These are phyloP conservation scores for Meiosimyza platycephala DNA, from an alignment of 2,888 invertebrate species.

Conservation along the genomic window DNA sequence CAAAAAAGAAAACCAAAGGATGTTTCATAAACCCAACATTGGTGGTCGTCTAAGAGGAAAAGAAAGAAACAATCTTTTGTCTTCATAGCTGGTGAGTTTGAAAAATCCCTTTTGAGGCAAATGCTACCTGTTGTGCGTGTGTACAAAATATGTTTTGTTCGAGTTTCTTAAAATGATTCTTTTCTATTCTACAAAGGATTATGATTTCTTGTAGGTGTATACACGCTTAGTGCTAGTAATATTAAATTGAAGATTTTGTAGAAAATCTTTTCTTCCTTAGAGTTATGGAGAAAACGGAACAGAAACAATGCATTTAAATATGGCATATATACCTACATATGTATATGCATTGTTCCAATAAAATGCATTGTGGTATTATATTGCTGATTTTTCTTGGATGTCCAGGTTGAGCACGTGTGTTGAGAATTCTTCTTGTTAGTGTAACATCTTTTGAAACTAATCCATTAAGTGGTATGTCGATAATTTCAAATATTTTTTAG, in stretches of 20 bases:
- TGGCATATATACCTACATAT: background rate
- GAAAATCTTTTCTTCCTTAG: background rate
- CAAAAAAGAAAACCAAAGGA: background rate
- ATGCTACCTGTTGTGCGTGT: conserved; percentile 30
- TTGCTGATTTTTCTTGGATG: background rate
- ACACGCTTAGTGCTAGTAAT: background rate
- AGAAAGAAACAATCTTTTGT: background rate
- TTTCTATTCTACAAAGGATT: background rate
- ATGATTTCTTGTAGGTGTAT: background rate
- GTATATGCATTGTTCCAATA: background rate
- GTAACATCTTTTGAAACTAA: no score
- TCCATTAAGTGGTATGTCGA: no score
- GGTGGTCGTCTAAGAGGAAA: conserved; percentile 23
- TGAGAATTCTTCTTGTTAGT: background rate
- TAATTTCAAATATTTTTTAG: no score
- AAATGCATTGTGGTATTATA: background rate
- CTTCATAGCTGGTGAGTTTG: background rate
- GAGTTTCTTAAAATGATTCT: background rate
- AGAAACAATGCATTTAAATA: conserved; percentile 14
- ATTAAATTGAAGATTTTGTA: background rate
- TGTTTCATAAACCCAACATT: conserved; percentile 6
- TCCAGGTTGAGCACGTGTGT: conserved; percentile 12
- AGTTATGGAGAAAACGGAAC: background rate
- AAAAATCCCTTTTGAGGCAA: no score
- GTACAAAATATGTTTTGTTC: conserved; percentile 26